Percentiles rank a stretch among this genome's conserved stretches.
Evolutionary conservation across 2,797 vertebrate genomes (phyloP).

Genomic region (Oophaga sylvatica): DNA sequence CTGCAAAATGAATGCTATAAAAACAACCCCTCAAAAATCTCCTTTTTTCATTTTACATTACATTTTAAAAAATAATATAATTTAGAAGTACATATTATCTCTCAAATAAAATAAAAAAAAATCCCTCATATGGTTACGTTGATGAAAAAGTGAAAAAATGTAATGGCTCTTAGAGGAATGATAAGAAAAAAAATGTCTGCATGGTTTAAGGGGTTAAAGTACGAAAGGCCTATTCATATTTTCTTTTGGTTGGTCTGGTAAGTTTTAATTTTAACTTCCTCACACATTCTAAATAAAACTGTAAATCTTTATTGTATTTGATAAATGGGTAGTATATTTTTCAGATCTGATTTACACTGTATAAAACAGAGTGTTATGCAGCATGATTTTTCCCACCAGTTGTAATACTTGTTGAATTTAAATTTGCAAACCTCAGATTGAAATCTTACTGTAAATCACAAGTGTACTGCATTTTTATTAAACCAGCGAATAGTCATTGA

Average conservation of each 20-base stretch:
- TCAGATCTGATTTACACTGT: neutral
- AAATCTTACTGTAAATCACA: conserved; percentile 14
- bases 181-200: too few species aligned
- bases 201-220: neutral
- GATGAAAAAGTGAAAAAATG: too few species aligned
- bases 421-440: neutral
- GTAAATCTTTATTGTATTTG: neutral
- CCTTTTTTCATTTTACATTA: too few species aligned
- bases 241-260: neutral
- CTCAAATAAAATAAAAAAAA: too few species aligned
- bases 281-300: neutral
- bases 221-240: neutral
- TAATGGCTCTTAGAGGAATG: too few species aligned
- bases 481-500: conserved; percentile 6
- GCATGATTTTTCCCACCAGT: neutral
- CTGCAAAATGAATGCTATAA: too few species aligned
- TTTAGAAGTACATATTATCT: too few species aligned
- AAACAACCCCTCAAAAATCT: too few species aligned
- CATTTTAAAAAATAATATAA: too few species aligned
- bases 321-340: neutral
- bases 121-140: too few species aligned
- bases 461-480: conserved; percentile 18
- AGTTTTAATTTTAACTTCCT: neutral
- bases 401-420: conserved; percentile 7
- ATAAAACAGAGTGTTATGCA: neutral